These are phyloP conservation scores for Calephelis nemesis DNA, from an alignment of 1,140 invertebrate species.

Conservation along the genomic window DNA sequence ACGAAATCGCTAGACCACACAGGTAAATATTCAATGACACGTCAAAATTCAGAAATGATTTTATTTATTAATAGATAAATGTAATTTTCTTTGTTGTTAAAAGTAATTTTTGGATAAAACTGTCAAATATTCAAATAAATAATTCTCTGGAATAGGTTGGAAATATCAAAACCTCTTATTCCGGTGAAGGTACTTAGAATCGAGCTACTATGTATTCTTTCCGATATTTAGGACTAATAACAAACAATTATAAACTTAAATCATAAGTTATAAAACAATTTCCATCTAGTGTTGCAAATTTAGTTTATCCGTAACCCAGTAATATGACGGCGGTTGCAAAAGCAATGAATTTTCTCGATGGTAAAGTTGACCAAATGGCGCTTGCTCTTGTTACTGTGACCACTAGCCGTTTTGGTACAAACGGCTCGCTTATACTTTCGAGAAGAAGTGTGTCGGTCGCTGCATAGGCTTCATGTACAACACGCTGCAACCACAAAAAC, in stretches of 20 bases:
- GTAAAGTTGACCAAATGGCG: neutral
- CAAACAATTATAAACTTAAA: constrained; percentile 9
- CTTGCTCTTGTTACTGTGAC: constrained; percentile 36
- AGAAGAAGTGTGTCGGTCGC: constrained; percentile 59
- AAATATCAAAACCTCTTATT: neutral
- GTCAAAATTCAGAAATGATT: too few species aligned
- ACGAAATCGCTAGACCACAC: too few species aligned
- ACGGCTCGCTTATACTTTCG: constrained; percentile 40
- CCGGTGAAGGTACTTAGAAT: neutral
- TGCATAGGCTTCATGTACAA: constrained; percentile 63
- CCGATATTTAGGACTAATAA: neutral
- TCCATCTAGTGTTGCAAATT: neutral
- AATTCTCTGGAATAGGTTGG: neutral
- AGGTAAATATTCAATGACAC: too few species aligned
- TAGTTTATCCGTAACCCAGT: constrained; percentile 9
- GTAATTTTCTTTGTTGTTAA: too few species aligned
- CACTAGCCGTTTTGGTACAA: constrained; percentile 26
- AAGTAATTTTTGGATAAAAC: neutral
- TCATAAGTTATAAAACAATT: neutral
- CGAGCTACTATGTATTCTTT: neutral
- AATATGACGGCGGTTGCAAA: constrained; percentile 15
- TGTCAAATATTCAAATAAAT: neutral
- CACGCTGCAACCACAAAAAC: constrained; percentile 44
- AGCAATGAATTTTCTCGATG: neutral
- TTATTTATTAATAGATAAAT: too few species aligned